Conservation (phyloP, 1,140 invertebrate species). For the Physella acuta region DNA sequence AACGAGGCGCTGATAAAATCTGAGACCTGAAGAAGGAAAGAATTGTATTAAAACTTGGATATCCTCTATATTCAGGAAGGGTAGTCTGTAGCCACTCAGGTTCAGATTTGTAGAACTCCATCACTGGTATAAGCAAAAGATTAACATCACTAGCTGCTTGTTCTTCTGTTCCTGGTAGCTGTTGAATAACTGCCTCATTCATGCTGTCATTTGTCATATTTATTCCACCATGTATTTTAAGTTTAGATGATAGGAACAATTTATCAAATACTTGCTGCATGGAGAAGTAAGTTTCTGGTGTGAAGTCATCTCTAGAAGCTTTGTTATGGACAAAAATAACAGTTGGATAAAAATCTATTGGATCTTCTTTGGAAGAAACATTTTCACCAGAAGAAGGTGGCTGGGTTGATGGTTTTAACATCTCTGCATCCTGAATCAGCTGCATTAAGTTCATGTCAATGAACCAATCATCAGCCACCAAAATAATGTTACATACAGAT, state of each 20-base stretch:
- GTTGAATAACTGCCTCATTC: constrained; percentile 21
- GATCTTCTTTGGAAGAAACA: constrained; percentile 41
- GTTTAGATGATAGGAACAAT: constrained; percentile 72
- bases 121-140: constrained; percentile 72
- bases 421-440: constrained; percentile 73
- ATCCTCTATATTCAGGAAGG: constrained; percentile 64
- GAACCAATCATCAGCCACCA: constrained; percentile 85
- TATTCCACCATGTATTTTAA: constrained; percentile 69
- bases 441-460: constrained; percentile 74
- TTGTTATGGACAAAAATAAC: constrained; percentile 75
- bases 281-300: constrained; percentile 66
- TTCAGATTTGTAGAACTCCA: constrained; percentile 65
- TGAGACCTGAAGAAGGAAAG: constrained; percentile 70
- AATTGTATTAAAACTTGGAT: constrained; percentile 70
- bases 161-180: constrained; percentile 41
- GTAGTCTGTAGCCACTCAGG: constrained; percentile 41
- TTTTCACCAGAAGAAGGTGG: constrained; percentile 27
- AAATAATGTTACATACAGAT: constrained; percentile 84
- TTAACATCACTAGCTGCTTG: constrained; percentile 69
- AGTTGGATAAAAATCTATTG: constrained; percentile 35
- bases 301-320: constrained; percentile 72
- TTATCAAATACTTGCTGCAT: constrained; percentile 70
- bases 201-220: constrained; percentile 23
- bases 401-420: constrained; percentile 77
- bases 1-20: constrained; percentile 70